Conservation (phyloP, 2,797 vertebrate genomes). For the Euthynnus affinis region DNA sequence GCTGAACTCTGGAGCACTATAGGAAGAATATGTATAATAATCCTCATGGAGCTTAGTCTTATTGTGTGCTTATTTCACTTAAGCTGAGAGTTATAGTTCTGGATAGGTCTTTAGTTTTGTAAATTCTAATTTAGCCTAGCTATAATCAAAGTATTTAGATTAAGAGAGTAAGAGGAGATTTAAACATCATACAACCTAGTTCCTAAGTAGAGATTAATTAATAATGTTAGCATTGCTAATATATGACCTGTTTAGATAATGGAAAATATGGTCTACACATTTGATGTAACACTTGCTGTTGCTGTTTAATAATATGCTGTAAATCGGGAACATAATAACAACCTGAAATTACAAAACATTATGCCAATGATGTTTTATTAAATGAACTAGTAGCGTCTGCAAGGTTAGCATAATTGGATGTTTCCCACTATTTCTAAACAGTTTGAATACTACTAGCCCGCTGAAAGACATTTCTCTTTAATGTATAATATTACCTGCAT, state of each 20-base stretch:
- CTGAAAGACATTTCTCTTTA: too few relatives aligned
- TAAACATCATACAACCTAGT: background rate
- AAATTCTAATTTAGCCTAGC: background rate
- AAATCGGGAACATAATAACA: background rate
- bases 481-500: too few relatives aligned
- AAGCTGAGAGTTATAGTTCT: background rate
- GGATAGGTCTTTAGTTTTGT: background rate
- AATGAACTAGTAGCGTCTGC: too few relatives aligned
- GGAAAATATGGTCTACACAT: background rate
- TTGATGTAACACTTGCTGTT: too few relatives aligned
- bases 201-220: background rate
- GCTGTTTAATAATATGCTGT: too few relatives aligned
- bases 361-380: too few relatives aligned
- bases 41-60: constrained; percentile 1
- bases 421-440: too few relatives aligned
- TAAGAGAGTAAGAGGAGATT: background rate
- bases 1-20: constrained; percentile 25
- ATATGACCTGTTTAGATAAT: background rate
- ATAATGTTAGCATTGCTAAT: too few relatives aligned
- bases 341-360: background rate
- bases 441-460: too few relatives aligned
- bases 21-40: constrained; percentile 28
- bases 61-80: constrained; percentile 12
- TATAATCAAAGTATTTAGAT: background rate
- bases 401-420: too few relatives aligned